Base-by-base conservation (phyloP, 2,888 invertebrate genomes). In the Agrenia bidenticulata region DNA sequence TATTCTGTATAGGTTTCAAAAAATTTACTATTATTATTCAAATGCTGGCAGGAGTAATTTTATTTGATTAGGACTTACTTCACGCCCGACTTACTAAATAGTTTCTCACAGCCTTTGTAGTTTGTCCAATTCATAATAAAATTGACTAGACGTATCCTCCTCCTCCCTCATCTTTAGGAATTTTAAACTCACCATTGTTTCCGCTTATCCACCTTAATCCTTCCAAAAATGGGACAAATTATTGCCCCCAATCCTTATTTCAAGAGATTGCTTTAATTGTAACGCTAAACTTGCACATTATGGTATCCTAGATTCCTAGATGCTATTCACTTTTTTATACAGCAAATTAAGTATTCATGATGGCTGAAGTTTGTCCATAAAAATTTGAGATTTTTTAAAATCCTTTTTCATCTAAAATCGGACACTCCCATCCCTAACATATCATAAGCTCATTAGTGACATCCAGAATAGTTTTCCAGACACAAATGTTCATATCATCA, bases 21-120 rank as follows among this genome's bases (percentile, higher is more conserved):
- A 32, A 45, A 19, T 9, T 4, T 45, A 45, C 15, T 45, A 45
- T 45, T 21, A 45, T 45, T 45, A 45, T 45, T 45, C 45, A 45
- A 45, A 45, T 19, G 7, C 45, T 19, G 4, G n/a, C n/a, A n/a
- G 5, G 24, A 51, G 21, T 51, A 51, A 51, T 51, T 51, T 17
- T 51, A 23, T 55, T 32, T 32, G 27, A 55, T 55, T 32, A 55
- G 55, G 32, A 17, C 13, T 15, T 24, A 13, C 26, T 51, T 51
- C 51, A 51, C 51, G 51, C 51, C 51, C 51, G 51, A 51, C 19
- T 51, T 51, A 23, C 23, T 51, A 51, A 45, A 27, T 32, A 55
- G 55, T 55, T 55, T 55, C 55, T 55, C 55, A 55, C 55, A 55
- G n/a, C n/a, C n/a, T n/a, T n/a, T n/a, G n/a, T n/a, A n/a, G 24